Evolutionary conservation across 2,888 invertebrate genomes (phyloP).

Genomic region (Hypolimnas misippus): DNA sequence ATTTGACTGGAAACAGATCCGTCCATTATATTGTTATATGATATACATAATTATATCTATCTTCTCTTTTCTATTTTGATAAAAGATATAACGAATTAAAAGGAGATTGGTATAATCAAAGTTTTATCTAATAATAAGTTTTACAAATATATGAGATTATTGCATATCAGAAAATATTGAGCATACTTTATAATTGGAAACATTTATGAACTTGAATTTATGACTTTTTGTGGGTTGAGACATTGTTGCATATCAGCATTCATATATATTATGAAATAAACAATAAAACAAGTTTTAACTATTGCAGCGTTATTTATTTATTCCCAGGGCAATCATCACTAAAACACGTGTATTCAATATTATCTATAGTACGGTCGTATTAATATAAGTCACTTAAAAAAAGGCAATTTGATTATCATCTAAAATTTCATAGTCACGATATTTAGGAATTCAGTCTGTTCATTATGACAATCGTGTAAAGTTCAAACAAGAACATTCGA

Average conservation of each 20-base stretch:
- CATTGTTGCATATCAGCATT: too few species aligned
- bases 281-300: slow-evolving; percentile 36
- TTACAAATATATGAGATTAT: too few species aligned
- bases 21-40: slow-evolving; percentile 32
- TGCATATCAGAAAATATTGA: too few species aligned
- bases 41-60: too few species aligned
- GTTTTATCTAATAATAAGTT: too few species aligned
- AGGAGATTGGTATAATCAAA: too few species aligned
- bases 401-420: slow-evolving; percentile 54
- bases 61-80: too few species aligned
- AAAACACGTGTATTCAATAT: slow-evolving; percentile 53
- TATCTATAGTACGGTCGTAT: slow-evolving; percentile 44
- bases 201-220: too few species aligned
- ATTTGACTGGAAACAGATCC: slow-evolving; percentile 24
- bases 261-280: slow-evolving; percentile 26
- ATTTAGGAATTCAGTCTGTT: slow-evolving; percentile 27
- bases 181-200: too few species aligned
- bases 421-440: slow-evolving; percentile 31
- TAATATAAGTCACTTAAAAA: slow-evolving; percentile 53
- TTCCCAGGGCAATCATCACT: slow-evolving; percentile 49
- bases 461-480: slow-evolving; percentile 8
- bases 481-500: slow-evolving; percentile 4
- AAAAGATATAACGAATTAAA: too few species aligned
- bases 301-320: slow-evolving; percentile 40
- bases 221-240: too few species aligned